Evolutionary conservation across 2,888 invertebrate genomes (phyloP).

Genomic region (Griposia aprilina): DNA sequence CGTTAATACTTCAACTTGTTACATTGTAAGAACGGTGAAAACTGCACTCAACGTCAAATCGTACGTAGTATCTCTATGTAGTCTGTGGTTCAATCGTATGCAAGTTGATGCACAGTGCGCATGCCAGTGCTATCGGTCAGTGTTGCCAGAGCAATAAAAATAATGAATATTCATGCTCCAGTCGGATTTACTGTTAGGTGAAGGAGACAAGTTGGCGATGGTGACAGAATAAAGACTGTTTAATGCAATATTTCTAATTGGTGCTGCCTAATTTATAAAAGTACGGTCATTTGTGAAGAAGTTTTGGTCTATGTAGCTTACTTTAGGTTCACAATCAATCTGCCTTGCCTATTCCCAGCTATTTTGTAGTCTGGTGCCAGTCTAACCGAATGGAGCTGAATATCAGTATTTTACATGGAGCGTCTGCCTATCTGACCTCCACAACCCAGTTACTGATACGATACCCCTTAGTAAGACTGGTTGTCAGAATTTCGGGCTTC

Average conservation of each 20-base stretch:
- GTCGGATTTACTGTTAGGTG: constrained; percentile 71
- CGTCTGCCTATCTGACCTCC: too few relatives aligned
- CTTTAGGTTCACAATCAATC: not conserved
- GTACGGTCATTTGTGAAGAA: not conserved
- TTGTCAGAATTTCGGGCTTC: too few relatives aligned
- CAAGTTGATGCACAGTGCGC: constrained; percentile 47
- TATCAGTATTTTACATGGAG: too few relatives aligned
- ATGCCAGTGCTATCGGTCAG: constrained; percentile 69
- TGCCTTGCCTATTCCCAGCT: not conserved
- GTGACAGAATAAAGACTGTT: not conserved
- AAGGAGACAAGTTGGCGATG: constrained; percentile 54
- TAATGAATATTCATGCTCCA: constrained; percentile 74
- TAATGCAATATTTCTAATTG: constrained; percentile 31
- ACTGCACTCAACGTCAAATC: constrained; percentile 27
- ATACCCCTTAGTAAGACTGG: too few relatives aligned
- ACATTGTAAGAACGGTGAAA: constrained; percentile 49
- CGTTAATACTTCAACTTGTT: constrained; percentile 19
- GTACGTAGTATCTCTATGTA: not conserved
- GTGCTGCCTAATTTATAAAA: constrained; percentile 3
- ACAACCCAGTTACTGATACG: too few relatives aligned
- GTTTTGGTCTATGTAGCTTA: not conserved
- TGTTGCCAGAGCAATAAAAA: constrained; percentile 64
- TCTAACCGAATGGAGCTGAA: too few relatives aligned
- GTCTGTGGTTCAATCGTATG: constrained; percentile 26
- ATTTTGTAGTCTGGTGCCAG: too few relatives aligned